Conservation (phyloP, 2,888 invertebrate genomes). For the Schrankia costaestrigalis region DNA sequence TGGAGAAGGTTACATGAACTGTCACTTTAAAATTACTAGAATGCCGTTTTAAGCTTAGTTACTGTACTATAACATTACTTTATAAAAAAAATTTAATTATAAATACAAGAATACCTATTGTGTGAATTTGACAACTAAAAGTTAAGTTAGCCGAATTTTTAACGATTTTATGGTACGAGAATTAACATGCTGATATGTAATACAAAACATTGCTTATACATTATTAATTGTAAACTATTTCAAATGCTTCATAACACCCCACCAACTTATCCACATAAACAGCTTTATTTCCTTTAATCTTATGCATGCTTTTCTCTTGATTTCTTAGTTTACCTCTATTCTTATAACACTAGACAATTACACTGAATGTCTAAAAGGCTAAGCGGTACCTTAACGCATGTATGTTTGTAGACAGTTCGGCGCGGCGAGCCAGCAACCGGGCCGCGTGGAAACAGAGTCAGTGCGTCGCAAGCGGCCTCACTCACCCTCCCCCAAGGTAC, state of each 20-base stretch:
- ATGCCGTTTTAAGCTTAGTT: too few species aligned
- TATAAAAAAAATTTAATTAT: too few species aligned
- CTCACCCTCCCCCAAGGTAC: slow-evolving; percentile 74
- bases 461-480: slow-evolving; percentile 88
- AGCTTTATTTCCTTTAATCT: slow-evolving; percentile 5
- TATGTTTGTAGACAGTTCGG: slow-evolving; percentile 93
- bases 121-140: too few species aligned
- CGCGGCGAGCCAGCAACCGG: slow-evolving; percentile 90
- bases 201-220: not conserved
- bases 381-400: slow-evolving; percentile 83
- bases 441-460: slow-evolving; percentile 93
- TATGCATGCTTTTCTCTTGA: slow-evolving; percentile 14
- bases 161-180: not conserved
- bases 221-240: not conserved
- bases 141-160: too few species aligned
- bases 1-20: too few species aligned
- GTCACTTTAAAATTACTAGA: too few species aligned
- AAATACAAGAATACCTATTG: too few species aligned
- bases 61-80: too few species aligned
- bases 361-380: slow-evolving; percentile 42
- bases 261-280: too few species aligned
- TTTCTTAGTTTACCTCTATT: slow-evolving; percentile 24
- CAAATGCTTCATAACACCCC: too few species aligned
- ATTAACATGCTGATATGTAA: not conserved
- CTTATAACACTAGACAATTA: slow-evolving; percentile 34